These are phyloP conservation scores for Phalacrocorax aristotelis DNA, from an alignment of 2,113 vertebrate species.

Conservation along the genomic window DNA sequence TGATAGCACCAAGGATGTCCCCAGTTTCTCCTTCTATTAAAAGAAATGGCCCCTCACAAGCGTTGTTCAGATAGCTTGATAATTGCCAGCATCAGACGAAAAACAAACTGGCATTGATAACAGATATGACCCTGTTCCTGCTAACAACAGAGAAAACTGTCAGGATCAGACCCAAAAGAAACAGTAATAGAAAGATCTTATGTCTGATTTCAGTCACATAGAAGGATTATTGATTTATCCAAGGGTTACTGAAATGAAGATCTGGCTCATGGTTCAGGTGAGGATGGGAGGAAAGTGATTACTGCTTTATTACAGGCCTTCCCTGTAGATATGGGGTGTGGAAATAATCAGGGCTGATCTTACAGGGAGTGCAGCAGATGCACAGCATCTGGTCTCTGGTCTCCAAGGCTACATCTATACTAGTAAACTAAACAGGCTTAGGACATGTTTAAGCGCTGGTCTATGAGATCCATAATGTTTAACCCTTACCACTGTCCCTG, in stretches of 20 bases:
- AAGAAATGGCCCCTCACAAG: neutral
- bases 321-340: slow-evolving; percentile 41
- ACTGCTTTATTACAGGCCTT: slow-evolving; percentile 56
- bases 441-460: slow-evolving; percentile 56
- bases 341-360: slow-evolving; percentile 65
- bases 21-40: slow-evolving; percentile 10
- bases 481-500: slow-evolving; percentile 9
- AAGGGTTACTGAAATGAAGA: slow-evolving; percentile 38
- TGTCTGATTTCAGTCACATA: slow-evolving; percentile 25
- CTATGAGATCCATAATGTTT: slow-evolving; percentile 25
- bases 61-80: neutral
- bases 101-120: neutral
- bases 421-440: slow-evolving; percentile 68
- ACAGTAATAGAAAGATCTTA: neutral
- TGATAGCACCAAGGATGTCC: neutral
- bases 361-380: slow-evolving; percentile 63
- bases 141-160: neutral
- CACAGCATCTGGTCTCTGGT: slow-evolving; percentile 64
- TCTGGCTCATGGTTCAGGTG: slow-evolving; percentile 44
- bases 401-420: slow-evolving; percentile 71
- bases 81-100: neutral
- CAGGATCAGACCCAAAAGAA: slow-evolving; percentile 22
- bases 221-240: slow-evolving; percentile 50
- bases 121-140: neutral
- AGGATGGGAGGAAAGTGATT: slow-evolving; percentile 48